These are phyloP conservation scores for Talpa occidentalis DNA, from an alignment of 2,113 vertebrate genomes.

Conservation along the genomic window DNA sequence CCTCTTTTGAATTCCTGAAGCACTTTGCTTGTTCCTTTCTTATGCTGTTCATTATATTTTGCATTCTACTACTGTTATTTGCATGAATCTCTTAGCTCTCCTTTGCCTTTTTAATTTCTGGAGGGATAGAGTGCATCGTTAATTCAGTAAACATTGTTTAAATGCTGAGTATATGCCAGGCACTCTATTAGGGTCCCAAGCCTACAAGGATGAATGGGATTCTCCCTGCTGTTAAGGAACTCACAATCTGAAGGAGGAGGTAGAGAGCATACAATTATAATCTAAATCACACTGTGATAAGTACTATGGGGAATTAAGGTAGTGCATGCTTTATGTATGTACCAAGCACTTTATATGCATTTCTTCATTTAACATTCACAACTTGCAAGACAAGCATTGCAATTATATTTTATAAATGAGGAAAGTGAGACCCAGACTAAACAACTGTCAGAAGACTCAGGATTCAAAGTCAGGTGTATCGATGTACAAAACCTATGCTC, in stretches of 20 bases:
- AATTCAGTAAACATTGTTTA: not conserved
- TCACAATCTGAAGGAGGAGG: not conserved
- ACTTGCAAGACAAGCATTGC: not conserved
- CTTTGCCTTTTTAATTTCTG: not conserved
- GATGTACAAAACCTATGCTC: not conserved
- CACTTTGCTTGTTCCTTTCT: not conserved
- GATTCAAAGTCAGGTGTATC: not conserved
- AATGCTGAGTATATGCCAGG: not conserved
- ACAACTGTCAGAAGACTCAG: not conserved
- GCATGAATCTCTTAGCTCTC: not conserved
- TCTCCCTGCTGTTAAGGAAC: not conserved
- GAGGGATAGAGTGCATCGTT: not conserved
- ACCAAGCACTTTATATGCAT: not conserved
- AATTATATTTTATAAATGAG: not conserved
- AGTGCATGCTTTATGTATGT: not conserved
- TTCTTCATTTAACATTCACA: not conserved
- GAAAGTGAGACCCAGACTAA: not conserved
- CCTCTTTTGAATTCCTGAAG: not conserved
- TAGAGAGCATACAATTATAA: not conserved
- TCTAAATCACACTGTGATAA: not conserved
- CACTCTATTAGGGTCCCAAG: not conserved
- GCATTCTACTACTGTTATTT: not conserved
- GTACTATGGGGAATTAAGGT: not conserved
- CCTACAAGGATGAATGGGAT: not conserved
- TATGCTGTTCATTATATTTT: not conserved